These are phyloP conservation scores for Maccullochella peelii DNA, from an alignment of 2,113 vertebrate genomes.

Conservation along the genomic window DNA sequence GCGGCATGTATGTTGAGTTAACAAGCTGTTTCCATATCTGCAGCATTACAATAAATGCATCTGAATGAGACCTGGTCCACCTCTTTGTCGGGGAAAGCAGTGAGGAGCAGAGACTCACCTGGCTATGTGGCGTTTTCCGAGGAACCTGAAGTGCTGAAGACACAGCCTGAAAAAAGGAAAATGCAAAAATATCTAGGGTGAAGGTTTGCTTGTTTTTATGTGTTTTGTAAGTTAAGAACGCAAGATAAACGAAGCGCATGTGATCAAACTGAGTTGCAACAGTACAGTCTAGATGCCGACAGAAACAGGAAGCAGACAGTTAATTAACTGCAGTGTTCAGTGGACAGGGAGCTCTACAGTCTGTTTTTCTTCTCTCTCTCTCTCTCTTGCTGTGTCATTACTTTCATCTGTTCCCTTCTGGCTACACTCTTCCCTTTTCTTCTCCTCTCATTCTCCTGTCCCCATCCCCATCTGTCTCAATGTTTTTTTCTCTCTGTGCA, in stretches of 20 bases:
- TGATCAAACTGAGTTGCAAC: slow-evolving; percentile 33
- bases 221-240: slow-evolving; percentile 10
- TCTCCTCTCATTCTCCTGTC: slow-evolving; percentile 24
- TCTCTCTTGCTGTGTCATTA: slow-evolving; percentile 50
- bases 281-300: slow-evolving; percentile 42
- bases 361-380: slow-evolving; percentile 45
- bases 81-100: background rate
- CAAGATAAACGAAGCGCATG: slow-evolving; percentile 29
- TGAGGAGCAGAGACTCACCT: slow-evolving; percentile 84
- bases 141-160: slow-evolving; percentile 97
- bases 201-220: slow-evolving; percentile 9
- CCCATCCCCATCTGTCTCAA: slow-evolving; percentile 1
- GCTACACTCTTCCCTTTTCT: slow-evolving; percentile 35
- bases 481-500: slow-evolving; percentile 3
- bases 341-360: slow-evolving; percentile 36
- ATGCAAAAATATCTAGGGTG: background rate
- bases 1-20: slow-evolving; percentile 53
- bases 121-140: slow-evolving; percentile 97
- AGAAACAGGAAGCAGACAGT: slow-evolving; percentile 64
- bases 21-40: slow-evolving; percentile 45
- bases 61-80: slow-evolving; percentile 13
- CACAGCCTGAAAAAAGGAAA: slow-evolving; percentile 87
- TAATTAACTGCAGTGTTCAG: slow-evolving; percentile 53
- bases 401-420: slow-evolving; percentile 62
- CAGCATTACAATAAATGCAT: slow-evolving; percentile 29